Evolutionary conservation across 2,888 invertebrate genomes (phyloP).

Genomic region (Drosophila meridionalis): DNA sequence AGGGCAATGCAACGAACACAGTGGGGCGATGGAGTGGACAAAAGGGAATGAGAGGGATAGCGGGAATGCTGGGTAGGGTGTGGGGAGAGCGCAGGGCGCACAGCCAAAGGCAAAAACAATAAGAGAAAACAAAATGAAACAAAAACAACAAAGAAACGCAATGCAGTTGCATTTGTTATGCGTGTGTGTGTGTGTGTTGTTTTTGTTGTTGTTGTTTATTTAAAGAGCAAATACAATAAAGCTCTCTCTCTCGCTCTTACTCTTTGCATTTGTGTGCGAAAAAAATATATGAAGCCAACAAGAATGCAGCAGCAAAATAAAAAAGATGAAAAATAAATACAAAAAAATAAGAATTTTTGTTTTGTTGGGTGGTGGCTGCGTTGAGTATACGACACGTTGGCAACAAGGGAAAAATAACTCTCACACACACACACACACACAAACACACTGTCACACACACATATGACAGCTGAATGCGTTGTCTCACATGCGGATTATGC

Average conservation of each 20-base stretch:
- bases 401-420: conserved; percentile 39
- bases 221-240: conserved; percentile 70
- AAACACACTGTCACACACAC: conserved; percentile 1
- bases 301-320: conserved; percentile 42
- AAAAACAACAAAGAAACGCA: conserved; percentile 46
- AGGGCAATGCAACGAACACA: conserved; percentile 5
- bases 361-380: conserved; percentile 65
- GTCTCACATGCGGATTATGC: conserved; percentile 52
- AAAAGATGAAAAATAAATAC: conserved; percentile 24
- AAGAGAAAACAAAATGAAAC: conserved; percentile 30
- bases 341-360: conserved; percentile 7
- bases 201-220: conserved; percentile 68
- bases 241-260: conserved; percentile 16
- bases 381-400: conserved; percentile 72
- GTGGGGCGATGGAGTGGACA: neutral
- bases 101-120: conserved; percentile 60
- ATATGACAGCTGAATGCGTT: conserved; percentile 15
- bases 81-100: conserved; percentile 6
- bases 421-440: conserved; percentile 10
- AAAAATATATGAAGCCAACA: conserved; percentile 40
- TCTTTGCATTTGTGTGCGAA: conserved; percentile 23
- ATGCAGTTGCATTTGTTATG: conserved; percentile 61
- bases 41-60: neutral
- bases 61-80: neutral
- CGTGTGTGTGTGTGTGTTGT: conserved; percentile 30